Conservation (phyloP, 2,113 vertebrate genomes). For the Corvus moneduloides region DNA sequence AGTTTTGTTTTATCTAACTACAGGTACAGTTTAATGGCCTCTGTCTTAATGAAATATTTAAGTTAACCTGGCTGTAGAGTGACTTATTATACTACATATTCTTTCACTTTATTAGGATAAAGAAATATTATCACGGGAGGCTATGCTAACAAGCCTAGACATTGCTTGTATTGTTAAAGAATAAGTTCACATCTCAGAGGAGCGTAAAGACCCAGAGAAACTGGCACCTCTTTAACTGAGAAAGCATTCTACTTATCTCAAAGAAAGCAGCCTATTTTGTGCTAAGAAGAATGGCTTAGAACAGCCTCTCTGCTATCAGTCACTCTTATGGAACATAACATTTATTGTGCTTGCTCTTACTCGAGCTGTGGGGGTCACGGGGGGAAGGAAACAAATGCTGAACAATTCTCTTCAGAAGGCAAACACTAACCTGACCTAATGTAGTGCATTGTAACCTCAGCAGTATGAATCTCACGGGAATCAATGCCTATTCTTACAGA, state of each 20-base stretch:
- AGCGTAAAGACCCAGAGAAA: not conserved
- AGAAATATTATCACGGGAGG: constrained; percentile 23
- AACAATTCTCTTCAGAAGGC: not conserved
- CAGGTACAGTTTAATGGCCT: constrained; percentile 8
- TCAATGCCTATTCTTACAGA: not conserved
- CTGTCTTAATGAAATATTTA: constrained; percentile 56
- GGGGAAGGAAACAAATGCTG: not conserved
- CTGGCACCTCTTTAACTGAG: not conserved
- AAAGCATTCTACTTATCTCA: constrained; percentile 14
- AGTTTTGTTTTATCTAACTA: constrained; percentile 26
- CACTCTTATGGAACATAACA: not conserved
- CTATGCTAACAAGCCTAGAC: constrained; percentile 14
- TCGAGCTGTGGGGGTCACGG: not conserved
- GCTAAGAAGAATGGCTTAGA: constrained; percentile 3
- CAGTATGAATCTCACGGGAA: not conserved
- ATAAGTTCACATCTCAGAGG: not conserved
- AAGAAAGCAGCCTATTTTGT: not conserved
- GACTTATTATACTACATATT: not conserved
- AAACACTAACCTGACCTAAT: not conserved
- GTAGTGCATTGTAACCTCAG: not conserved
- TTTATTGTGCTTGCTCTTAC: not conserved
- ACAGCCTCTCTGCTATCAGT: not conserved
- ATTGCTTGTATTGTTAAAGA: not conserved
- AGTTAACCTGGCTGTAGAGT: constrained; percentile 30
- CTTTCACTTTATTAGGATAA: constrained; percentile 33